Evolutionary conservation across 2,888 invertebrate genomes (phyloP), one percentile per base, ranked within the genome.

Genomic region (Flexamia atlantica): DNA sequence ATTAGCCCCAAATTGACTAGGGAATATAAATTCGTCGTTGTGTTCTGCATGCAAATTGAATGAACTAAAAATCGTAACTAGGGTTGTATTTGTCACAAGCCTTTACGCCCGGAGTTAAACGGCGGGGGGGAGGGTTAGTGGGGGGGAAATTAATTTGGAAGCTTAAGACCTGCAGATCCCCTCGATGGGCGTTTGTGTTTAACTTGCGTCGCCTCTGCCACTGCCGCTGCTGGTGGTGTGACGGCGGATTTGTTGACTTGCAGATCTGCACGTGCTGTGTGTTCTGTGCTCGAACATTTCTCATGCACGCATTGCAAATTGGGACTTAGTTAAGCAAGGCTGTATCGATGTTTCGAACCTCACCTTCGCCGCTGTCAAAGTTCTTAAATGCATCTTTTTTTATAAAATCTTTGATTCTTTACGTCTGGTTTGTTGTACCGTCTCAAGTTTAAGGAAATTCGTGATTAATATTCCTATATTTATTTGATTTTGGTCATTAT

Each of bases 141-240:
- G 82, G 30, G 72, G 82, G 70, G 30, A 40, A 82, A 82, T 82
- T 72, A 82, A 82, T 82, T 82, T 30, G 23, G 70, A 46, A 82
- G 70, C 68, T 82, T 42, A 28, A 25, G 53, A 46, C 72, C 46
- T 81, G 64, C 28, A 64, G 64, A 64, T 64, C 64, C 64, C 32
- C 50, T 40, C 50, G 36, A 80, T 40, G 80, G 80, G 20, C 50
- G 53, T 53, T 57, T 57, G 57, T 57, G 57, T 57, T 57, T 57
- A 57, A 57, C 57, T 57, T 57, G 7, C 53, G 53, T 9, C 9
- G 20, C 53, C 23, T 14, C 20, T 50, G 50, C 50, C 4, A n/a
- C n/a, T n/a, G n/a, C n/a, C 12, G 40, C 40, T 12, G 7, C 46
- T 17, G 46, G 14, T 17, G 17, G 14, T n/a, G n/a, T n/a, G n/a